Percentiles rank a stretch among this genome's conserved stretches.
Evolutionary conservation across 2,113 vertebrate genomes (phyloP).

Genomic region (Caretta caretta): DNA sequence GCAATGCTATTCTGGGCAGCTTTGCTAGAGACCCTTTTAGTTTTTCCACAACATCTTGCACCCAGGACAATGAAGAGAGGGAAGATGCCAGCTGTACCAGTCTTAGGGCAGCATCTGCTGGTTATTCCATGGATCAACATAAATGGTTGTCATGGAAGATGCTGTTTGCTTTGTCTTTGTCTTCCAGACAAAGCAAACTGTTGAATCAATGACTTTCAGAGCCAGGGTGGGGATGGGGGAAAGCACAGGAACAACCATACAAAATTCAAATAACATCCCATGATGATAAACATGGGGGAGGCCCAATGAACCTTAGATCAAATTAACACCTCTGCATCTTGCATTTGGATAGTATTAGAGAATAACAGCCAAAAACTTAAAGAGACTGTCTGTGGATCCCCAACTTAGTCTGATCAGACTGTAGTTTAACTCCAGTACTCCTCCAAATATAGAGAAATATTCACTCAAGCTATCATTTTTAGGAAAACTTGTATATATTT

Average conservation of each 20-base stretch:
- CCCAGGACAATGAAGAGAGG: constrained; percentile 68
- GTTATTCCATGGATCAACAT: constrained; percentile 82
- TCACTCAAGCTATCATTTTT: not conserved
- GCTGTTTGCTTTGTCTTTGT: constrained; percentile 53
- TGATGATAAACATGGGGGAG: not conserved
- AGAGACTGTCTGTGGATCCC: not conserved
- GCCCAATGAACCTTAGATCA: not conserved
- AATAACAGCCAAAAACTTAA: constrained; percentile 1
- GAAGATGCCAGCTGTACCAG: constrained; percentile 73
- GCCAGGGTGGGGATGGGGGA: not conserved
- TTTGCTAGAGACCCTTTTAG: constrained; percentile 32
- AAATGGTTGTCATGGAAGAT: constrained; percentile 75
- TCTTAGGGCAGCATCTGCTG: constrained; percentile 86
- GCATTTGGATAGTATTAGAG: not conserved
- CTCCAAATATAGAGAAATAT: not conserved
- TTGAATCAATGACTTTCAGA: constrained; percentile 15
- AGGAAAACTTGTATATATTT: not conserved
- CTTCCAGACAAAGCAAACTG: constrained; percentile 57
- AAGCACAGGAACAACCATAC: not conserved
- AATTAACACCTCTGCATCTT: not conserved
- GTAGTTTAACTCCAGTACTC: not conserved
- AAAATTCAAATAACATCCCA: too few species aligned
- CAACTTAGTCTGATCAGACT: not conserved
- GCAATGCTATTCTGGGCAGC: not conserved
- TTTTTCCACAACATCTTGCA: constrained; percentile 52